Evolutionary conservation across 2,113 vertebrate genomes (phyloP).

Genomic region (Rhadina sibilatrix): DNA sequence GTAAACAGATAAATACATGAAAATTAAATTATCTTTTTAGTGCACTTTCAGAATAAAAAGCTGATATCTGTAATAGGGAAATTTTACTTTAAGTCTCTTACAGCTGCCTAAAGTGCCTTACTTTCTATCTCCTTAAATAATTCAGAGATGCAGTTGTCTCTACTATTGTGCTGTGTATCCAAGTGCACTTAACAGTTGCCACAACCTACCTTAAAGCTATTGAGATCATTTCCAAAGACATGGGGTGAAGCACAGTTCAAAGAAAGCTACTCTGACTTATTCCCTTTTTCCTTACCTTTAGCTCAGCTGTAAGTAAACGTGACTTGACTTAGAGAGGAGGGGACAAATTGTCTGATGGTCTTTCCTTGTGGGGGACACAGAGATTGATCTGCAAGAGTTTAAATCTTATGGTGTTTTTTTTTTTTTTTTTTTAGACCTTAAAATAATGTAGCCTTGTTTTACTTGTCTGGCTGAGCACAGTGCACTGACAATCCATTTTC

Average conservation of each 20-base stretch:
- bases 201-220: background rate
- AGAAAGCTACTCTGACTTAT: background rate
- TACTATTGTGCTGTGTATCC: background rate
- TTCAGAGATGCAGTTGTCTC: background rate
- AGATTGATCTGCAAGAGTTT: background rate
- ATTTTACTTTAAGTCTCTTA: background rate
- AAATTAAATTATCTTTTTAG: background rate
- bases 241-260: conserved; percentile 11
- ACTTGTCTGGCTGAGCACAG: background rate
- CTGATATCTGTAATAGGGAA: background rate
- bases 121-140: background rate
- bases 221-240: background rate
- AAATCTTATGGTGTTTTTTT: background rate
- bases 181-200: background rate
- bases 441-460: background rate
- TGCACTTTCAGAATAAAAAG: background rate
- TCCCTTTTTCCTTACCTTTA: background rate
- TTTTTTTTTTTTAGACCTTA: background rate
- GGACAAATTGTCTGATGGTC: background rate
- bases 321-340: background rate
- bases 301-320: background rate
- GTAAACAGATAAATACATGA: background rate
- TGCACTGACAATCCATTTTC: background rate
- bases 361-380: background rate
- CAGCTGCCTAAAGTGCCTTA: background rate